phyloP scores from a whole-genome alignment of 1,140 invertebrate genomes.

The Drosophila pachea region DNA sequence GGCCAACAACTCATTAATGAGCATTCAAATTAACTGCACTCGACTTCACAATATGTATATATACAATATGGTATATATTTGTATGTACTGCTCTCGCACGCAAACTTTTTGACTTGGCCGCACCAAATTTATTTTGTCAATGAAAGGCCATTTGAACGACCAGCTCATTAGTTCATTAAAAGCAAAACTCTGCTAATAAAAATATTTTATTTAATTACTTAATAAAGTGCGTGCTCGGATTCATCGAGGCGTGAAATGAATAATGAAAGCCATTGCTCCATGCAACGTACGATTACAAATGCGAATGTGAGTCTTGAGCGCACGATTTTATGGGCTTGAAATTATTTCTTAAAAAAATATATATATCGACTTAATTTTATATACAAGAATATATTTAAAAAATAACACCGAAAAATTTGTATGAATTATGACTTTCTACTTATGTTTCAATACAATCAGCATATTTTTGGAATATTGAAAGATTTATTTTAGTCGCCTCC shows the following conservation, averaged over 20 bases:
- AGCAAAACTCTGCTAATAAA: slow-evolving; percentile 63
- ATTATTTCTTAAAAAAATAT: no score
- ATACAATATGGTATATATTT: slow-evolving; percentile 8
- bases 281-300: slow-evolving; percentile 45
- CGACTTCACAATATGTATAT: slow-evolving; percentile 59
- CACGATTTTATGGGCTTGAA: no score
- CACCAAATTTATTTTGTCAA: slow-evolving; percentile 41
- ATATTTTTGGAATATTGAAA: not conserved
- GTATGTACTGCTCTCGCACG: slow-evolving; percentile 39
- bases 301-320: slow-evolving; percentile 35
- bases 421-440: no score
- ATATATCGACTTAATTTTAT: slow-evolving; percentile 9
- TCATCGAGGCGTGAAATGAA: slow-evolving; percentile 59
- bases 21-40: slow-evolving; percentile 71
- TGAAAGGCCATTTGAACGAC: slow-evolving; percentile 38
- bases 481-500: slow-evolving; percentile 10
- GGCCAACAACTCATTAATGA: slow-evolving; percentile 65
- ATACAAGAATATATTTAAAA: not conserved
- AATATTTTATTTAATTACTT: slow-evolving; percentile 69
- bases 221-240: slow-evolving; percentile 70
- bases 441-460: not conserved
- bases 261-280: slow-evolving; percentile 49
- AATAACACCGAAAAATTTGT: no score
- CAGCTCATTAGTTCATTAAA: slow-evolving; percentile 59
- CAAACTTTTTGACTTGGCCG: slow-evolving; percentile 42